Evolutionary conservation across 2,888 invertebrate species (phyloP), one percentile per base, ranked within the genome.

Genomic region (Agrochola lota): DNA sequence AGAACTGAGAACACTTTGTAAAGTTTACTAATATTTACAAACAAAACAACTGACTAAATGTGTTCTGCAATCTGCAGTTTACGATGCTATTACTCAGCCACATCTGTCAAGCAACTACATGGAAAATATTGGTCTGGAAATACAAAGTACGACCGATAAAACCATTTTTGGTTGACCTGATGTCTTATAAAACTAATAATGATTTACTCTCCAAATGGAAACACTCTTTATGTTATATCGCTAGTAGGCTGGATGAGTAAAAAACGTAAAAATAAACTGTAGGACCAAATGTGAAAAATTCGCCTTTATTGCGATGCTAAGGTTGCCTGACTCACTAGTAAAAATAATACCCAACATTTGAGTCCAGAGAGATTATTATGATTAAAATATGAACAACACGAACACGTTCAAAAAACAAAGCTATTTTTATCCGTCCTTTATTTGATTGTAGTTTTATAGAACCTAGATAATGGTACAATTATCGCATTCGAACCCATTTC

Each of bases 1-100:
- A 43, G 43, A 43, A 43, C 11, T 11, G 43, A 43, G 12, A 1
- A 0, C 43, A 68, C 62, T 80, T 99, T 91, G 99, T 99, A 99
- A 97, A 97, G 95, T 85, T 82, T 83, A 83, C 77, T 17, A 83
- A 83, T 85, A 70, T 83, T 83, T 85, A 85, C 64, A 60, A 72
- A 82, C 64, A 82, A 67, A 60, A 30, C 60, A 43, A 55, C 23
- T 71, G 35, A 26, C 35, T 52, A 26, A 2, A 52, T 72, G 59
- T 55, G 46, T 64, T 62, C 26, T 82, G 23, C 60, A 70, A 69
- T 64, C 63, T 71, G 62, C 40, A 60, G 11, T 67, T 80, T 81
- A 81, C 70, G 67, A 74, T 63, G 70, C 63, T 55, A 17, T 71
- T 59, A 71, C 35, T 74, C 17, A 20, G 40, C 46, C 49, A 62